Evolutionary conservation across 2,888 invertebrate genomes (phyloP), one percentile per base, ranked within the genome.

Genomic region (Scaptomyza flava): DNA sequence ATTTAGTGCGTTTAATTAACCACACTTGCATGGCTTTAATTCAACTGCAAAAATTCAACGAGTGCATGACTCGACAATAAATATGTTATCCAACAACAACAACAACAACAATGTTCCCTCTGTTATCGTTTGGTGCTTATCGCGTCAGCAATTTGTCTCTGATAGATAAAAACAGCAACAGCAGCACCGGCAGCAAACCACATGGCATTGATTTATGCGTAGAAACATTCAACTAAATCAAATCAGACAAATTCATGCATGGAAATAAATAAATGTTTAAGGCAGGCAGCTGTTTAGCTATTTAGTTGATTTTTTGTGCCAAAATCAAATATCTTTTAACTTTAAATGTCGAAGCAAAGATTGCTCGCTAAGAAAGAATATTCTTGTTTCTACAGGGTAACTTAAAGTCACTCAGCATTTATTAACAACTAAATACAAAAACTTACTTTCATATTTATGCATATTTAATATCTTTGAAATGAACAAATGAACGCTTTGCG

Each of bases 1-100:
- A 84, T 81, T 82, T 77, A 58, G 67, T 77, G 76, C 71, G 82
- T 81, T 87, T 87, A 85, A 85, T 85, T 85, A 85, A 83, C 78
- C 86, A 77, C 86, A 77, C 78, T 85, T 87, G 87, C 85, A 87
- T 85, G 86, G 68, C 79, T 83, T 87, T 86, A 79, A 85, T 85
- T 87, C 79, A 85, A 80, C 79, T 77, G 64, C 64, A 72, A 76
- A 76, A 38, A 72, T 66, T 68, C 79, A 68, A 59, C 65, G 66
- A 66, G 67, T 70, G 68, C 64, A 51, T 61, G 62, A 69, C 68
- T 58, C 53, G 70, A 43, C 68, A 64, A 83, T 78, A 80, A 83
- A 54, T 65, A 63, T 48, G 56, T 60, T 52, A 66, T 45, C 69
- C 66, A 76, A 58, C 51, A 71, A 48, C 78, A 68, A 58, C 51